Base-by-base conservation (phyloP, 2,797 vertebrate species). In the Premnoplex brunnescens region DNA sequence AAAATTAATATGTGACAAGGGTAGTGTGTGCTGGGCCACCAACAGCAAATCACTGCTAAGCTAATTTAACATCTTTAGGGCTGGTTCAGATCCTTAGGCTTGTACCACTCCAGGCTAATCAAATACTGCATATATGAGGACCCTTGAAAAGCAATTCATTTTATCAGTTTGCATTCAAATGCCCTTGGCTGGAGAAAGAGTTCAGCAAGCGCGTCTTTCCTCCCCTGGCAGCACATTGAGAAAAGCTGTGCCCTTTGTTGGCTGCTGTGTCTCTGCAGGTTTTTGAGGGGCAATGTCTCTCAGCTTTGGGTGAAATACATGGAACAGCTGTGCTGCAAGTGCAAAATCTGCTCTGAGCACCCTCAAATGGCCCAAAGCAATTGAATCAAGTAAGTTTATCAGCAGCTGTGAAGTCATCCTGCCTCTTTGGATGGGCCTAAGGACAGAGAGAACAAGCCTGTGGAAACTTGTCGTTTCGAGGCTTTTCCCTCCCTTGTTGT, bases 351-450 rank as follows among this genome's bases (percentile, higher is more conserved):
- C 56, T n/a, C 36, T 4, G 60, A 75, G 59, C 51, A 68, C 46
- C 83, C 96, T 74, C 74, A 32, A 46, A 89, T 24, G 16, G 77
- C 96, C 95, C 87, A 75, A 75, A 97, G 95, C 69, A 82, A 91
- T 72, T 94, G 23, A 64, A 73, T 83, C 34, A 90, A 96, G 93
- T 88, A 91, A 94, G 89, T 95, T 97, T 94, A 63, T 89, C 69
- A 66, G 54, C 39, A 39, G 72, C 51, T 74, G 23, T 36, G 71
- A 91, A 86, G 83, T 62, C 36, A 36, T 63, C 52, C 34, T 97
- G 96, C 67, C 97, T 98, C 90, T 93, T 73, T 39, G 51, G 64
- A 80, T 54, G 66, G 37, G 12, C 52, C 76, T 71, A 11, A 22
- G 67, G 63, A 44, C 66, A 55, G 32, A 59, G 46, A 39, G 66